Evolutionary conservation across 2,113 vertebrate species (phyloP).

Genomic region (Petromus typicus): DNA sequence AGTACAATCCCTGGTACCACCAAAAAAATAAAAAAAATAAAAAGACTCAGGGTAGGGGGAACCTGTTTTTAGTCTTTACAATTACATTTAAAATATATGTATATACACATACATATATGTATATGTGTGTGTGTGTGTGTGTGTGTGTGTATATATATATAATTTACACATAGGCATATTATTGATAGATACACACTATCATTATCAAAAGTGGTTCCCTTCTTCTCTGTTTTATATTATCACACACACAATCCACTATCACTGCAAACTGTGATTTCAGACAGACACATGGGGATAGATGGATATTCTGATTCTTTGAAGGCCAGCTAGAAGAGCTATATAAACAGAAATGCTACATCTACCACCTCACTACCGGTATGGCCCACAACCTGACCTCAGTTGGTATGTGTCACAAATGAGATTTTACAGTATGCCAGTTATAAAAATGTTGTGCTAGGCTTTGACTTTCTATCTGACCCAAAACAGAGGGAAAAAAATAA

Average conservation of each 20-base stretch:
- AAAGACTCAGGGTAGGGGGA: not conserved
- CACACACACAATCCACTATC: not conserved
- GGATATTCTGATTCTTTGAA: not conserved
- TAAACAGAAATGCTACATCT: not conserved
- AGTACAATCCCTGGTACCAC: too few species aligned
- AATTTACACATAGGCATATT: too few species aligned
- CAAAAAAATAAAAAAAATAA: too few species aligned
- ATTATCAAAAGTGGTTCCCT: not conserved
- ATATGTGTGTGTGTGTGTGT: too few species aligned
- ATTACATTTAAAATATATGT: not conserved
- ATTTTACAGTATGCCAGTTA: not conserved
- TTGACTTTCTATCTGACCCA: slow-evolving; percentile 40
- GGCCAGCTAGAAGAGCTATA: not conserved
- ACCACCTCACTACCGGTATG: not conserved
- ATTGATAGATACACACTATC: not conserved
- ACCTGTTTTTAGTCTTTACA: slow-evolving; percentile 13
- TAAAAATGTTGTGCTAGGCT: slow-evolving; percentile 3
- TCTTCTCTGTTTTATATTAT: not conserved
- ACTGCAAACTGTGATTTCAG: not conserved
- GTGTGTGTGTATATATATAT: not conserved
- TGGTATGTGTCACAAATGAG: not conserved
- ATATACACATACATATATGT: too few species aligned
- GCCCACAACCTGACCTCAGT: not conserved
- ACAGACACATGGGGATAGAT: not conserved
- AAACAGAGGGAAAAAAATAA: not conserved